Percentiles rank a stretch among this genome's conserved stretches.
These are phyloP conservation scores for Torymus auratus DNA, from an alignment of 2,888 invertebrate species.

Conservation along the genomic window DNA sequence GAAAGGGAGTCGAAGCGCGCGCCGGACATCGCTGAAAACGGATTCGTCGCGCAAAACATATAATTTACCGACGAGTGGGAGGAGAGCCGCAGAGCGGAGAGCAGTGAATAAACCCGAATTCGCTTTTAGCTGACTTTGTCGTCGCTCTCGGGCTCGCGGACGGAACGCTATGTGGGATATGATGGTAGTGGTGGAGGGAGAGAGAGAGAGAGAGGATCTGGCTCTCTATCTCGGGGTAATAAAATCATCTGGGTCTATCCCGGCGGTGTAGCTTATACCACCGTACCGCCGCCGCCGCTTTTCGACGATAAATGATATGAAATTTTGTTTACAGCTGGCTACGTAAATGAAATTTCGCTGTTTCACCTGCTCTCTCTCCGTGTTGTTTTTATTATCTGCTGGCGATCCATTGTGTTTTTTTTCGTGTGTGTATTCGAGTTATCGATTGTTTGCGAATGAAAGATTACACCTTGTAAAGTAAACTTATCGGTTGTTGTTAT, in stretches of 20 bases:
- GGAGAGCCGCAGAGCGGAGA: not conserved
- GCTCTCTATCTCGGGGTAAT: slow-evolving; percentile 22
- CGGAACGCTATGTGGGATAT: too few relatives aligned
- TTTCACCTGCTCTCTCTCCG: not conserved
- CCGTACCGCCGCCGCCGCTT: not conserved
- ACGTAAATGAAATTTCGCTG: not conserved
- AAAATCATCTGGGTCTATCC: slow-evolving; percentile 15
- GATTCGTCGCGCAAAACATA: slow-evolving; percentile 61
- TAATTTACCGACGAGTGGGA: slow-evolving; percentile 55
- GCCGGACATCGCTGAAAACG: slow-evolving; percentile 58
- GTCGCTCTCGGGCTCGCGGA: not conserved
- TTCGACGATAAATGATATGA: slow-evolving; percentile 9
- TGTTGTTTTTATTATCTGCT: too few relatives aligned
- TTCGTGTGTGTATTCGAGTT: too few relatives aligned
- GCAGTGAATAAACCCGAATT: slow-evolving; percentile 51
- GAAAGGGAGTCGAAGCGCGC: slow-evolving; percentile 14
- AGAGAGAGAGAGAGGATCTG: not conserved
- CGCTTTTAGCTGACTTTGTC: slow-evolving; percentile 15
- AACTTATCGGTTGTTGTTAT: too few relatives aligned
- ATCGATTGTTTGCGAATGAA: too few relatives aligned
- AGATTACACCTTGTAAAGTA: too few relatives aligned
- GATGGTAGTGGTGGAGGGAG: too few relatives aligned
- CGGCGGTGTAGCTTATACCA: too few relatives aligned
- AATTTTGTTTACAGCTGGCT: not conserved
- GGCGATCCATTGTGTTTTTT: too few relatives aligned